Evolutionary conservation across 2,113 vertebrate species (phyloP), one percentile per base, ranked within the genome.

Genomic region (Patagioenas fasciata): DNA sequence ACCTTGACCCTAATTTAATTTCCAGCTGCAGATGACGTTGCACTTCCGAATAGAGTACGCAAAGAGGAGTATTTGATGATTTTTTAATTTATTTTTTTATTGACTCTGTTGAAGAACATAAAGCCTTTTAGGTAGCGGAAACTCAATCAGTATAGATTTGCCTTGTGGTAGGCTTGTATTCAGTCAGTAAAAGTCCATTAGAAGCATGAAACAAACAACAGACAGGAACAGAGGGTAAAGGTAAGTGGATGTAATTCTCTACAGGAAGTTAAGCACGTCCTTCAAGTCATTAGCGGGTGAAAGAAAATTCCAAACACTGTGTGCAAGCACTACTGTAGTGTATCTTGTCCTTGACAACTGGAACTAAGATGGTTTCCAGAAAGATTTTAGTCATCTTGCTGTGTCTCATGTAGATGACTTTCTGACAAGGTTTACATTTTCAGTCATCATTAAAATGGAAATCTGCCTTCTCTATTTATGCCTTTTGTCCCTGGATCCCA

Each of bases 61-160:
- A 18, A 86, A 54, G 44, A 77, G 5, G 15, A 75, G 15, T 9
- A 77, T 77, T 50, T 80, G 47, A 74, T 64, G 51, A 50, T 44
- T 40, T 19, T 56, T 32, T 19, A 21, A 42, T 25, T 5, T 3
- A 32, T 28, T 14, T 17, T 51, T 31, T 38, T 69, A 92, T 72
- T 80, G 47, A 81, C 36, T 11, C 6, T 32, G 44, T 2, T 73
- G 78, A 91, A 75, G 84, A 91, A 44, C 54, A 82, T 28, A 25
- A 40, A 79, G 44, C 11, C 62, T 47, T 87, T 54, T 40, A 75
- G 66, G 70, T 1, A 80, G 58, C 1, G 4, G 29, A 91, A 96
- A 96, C 38, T 87, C 89, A 85, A 73, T 88, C 81, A 62, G 36
- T 80, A 95, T 88, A 74, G 87, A 94, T 66, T 69, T 66, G 79